phyloP scores from a whole-genome alignment of 2,888 invertebrate species.

The Scelioninae gen. 1 region DNA sequence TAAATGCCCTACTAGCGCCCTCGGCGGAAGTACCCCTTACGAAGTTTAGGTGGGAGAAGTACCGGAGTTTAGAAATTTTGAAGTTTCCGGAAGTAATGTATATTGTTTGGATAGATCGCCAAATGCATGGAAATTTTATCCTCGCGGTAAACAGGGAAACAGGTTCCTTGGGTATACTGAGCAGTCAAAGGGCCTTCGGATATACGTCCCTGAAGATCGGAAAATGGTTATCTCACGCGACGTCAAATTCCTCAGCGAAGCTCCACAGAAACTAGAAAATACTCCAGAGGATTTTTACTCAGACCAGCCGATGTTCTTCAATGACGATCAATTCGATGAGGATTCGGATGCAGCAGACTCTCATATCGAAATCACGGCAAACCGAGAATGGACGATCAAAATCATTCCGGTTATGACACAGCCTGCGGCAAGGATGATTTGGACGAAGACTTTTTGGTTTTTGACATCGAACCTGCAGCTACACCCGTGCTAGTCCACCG shows the following conservation, averaged over 20 bases:
- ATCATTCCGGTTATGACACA: not conserved
- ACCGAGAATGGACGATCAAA: not conserved
- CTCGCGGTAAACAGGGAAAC: slow-evolving; percentile 19
- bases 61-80: slow-evolving; percentile 68
- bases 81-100: slow-evolving; percentile 69
- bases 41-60: slow-evolving; percentile 62
- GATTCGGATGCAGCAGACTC: not conserved
- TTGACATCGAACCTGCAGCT: not conserved
- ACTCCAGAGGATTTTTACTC: slow-evolving; percentile 1
- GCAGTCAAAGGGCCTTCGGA: slow-evolving; percentile 28
- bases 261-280: not conserved
- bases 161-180: slow-evolving; percentile 30
- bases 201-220: slow-evolving; percentile 11
- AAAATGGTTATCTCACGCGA: too few relatives aligned
- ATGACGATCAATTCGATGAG: not conserved
- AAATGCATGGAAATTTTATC: slow-evolving; percentile 40
- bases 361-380: slow-evolving; percentile 1
- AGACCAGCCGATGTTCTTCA: not conserved
- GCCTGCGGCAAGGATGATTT: not conserved
- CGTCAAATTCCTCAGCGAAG: not conserved
- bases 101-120: slow-evolving; percentile 27
- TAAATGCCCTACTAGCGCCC: slow-evolving; percentile 19
- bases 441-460: slow-evolving; percentile 1
- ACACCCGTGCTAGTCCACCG: not conserved
- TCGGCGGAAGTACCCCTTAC: slow-evolving; percentile 66